phyloP scores from a whole-genome alignment of 2,888 invertebrate genomes.

The Diachrysia chrysitis region DNA sequence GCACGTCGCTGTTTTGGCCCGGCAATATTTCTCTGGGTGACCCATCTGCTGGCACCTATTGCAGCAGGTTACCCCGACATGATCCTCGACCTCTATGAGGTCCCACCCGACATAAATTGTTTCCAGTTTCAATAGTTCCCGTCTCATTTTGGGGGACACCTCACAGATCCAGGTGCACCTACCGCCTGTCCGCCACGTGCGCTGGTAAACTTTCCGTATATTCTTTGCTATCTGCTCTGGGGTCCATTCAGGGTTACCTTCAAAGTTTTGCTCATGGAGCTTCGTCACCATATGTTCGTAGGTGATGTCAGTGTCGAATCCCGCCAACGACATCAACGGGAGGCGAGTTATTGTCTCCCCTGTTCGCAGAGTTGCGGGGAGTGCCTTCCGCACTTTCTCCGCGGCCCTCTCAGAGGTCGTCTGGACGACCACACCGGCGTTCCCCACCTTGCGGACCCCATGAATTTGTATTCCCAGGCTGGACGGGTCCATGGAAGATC shows the following conservation, averaged over 20 bases:
- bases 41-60: neutral
- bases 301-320: neutral
- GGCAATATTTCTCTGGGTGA: conserved; percentile 60
- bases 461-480: neutral
- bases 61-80: neutral
- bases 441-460: neutral
- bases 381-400: neutral
- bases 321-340: neutral
- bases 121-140: neutral
- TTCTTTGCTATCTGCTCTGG: neutral
- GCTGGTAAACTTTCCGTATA: neutral
- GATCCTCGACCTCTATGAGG: neutral
- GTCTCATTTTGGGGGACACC: neutral
- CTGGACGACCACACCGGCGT: neutral
- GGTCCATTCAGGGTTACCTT: neutral
- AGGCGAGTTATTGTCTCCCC: neutral
- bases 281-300: neutral
- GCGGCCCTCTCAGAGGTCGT: neutral
- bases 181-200: neutral
- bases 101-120: neutral
- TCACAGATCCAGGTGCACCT: neutral
- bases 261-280: neutral
- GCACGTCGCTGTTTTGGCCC: conserved; percentile 28
- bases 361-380: neutral
- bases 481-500: neutral